phyloP scores from a whole-genome alignment of 1,140 invertebrate species.

The Sinella curviseta region DNA sequence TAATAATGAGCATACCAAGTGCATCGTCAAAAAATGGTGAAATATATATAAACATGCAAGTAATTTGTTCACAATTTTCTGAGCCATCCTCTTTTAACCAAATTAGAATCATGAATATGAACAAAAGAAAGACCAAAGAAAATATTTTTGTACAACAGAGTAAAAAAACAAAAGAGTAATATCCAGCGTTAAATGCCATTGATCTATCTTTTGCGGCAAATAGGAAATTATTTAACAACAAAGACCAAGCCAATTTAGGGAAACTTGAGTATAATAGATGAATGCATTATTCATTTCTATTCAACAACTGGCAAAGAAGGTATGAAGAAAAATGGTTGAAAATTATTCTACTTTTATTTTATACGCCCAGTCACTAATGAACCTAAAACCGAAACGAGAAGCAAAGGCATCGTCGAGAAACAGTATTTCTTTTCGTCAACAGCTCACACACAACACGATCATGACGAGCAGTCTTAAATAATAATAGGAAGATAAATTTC shows the following conservation, averaged over 20 bases:
- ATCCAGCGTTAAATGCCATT: conserved; percentile 11
- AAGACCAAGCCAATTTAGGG: conserved; percentile 8
- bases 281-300: conserved; percentile 24
- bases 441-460: no score
- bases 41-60: conserved; percentile 9
- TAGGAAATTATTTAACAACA: not conserved
- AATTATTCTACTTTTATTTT: conserved; percentile 12
- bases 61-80: not conserved
- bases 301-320: not conserved
- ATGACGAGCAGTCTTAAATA: not conserved
- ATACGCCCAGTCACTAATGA: conserved; percentile 38
- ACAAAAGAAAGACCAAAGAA: not conserved
- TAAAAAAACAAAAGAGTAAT: not conserved
- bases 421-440: conserved; percentile 1
- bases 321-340: not conserved
- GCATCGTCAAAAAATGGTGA: not conserved
- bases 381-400: conserved; percentile 35
- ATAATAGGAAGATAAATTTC: conserved; percentile 6
- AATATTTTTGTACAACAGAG: not conserved
- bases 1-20: not conserved
- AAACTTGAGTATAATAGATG: conserved; percentile 17
- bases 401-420: not conserved
- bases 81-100: not conserved
- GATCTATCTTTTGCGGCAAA: conserved; percentile 19
- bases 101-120: conserved; percentile 3